Evolutionary conservation across 2,888 invertebrate genomes (phyloP), one percentile per base, ranked within the genome.

Genomic region (Andrena chrysosceles): DNA sequence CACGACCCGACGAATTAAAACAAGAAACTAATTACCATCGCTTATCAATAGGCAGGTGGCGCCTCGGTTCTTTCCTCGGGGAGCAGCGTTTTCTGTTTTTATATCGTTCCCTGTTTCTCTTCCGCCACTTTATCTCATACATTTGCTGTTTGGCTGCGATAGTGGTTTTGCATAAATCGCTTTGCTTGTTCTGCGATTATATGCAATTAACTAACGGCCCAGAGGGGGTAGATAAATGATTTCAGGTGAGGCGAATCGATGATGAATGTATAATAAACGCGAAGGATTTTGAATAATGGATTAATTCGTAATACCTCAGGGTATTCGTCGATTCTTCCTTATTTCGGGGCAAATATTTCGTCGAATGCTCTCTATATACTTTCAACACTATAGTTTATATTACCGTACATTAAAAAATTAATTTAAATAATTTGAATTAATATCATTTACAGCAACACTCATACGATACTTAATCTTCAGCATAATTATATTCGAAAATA

Each of bases 1-100:
- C 74, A 23, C 48, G 60, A 33, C 35, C 8, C 62, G 48, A 35
- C 2, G 56, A 79, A 81, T 80, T 80, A 74, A 68, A 73, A 79
- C 66, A 48, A 63, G 16, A 66, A 54, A 26, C 26, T 60, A 66
- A 71, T 81, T 78, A 49, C 52, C 31, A 31, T 73, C 66, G 69
- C 31, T 70, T 66, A 74, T 80, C 74, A 60, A 80, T 74, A 33
- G 73, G 33, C 64, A 81, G 81, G 81, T 81, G 80, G 80, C 81
- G 81, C 81, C 70, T 66, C 13, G 23, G 48, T 10, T 66, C 60
- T 78, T 71, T 66, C 56, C 23, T 7, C n/a, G 33, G 10, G 20
- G 8, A 7, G 8, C 26, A 23, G 31, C 16, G 10, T 31, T 29
- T 26, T 33, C 33, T 33, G n/a, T 26, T 42, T 52, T 10, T 26